phyloP scores from a whole-genome alignment of 2,113 vertebrate genomes.

The Zonotrichia leucophrys region DNA sequence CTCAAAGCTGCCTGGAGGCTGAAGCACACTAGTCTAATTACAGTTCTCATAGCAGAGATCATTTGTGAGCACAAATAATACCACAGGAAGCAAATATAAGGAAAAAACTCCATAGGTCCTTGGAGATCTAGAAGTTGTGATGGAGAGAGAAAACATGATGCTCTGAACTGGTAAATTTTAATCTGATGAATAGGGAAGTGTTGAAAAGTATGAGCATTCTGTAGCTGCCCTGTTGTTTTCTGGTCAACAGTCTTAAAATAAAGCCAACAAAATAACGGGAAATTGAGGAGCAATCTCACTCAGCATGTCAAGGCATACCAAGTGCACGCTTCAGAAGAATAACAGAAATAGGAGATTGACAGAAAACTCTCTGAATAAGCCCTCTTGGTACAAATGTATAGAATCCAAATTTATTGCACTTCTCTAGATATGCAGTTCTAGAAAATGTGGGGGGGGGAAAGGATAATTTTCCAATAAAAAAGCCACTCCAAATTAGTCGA shows the following conservation, averaged over 20 bases:
- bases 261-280: background rate
- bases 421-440: background rate
- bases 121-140: background rate
- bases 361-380: background rate
- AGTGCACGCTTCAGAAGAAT: background rate
- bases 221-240: background rate
- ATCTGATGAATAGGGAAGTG: background rate
- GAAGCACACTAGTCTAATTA: background rate
- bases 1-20: background rate
- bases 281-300: background rate
- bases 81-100: background rate
- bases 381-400: background rate
- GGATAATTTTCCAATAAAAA: background rate
- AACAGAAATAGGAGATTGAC: background rate
- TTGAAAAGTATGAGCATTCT: background rate
- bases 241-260: background rate
- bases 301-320: background rate
- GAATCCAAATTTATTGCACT: background rate
- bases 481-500: background rate
- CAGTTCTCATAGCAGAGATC: background rate
- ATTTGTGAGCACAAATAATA: slow-evolving; percentile 19
- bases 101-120: background rate
- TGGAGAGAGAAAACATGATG: background rate
- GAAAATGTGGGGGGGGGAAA: background rate
- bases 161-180: background rate